Conservation (phyloP, 2,888 invertebrate genomes). For the Scotopteryx bipunctaria region DNA sequence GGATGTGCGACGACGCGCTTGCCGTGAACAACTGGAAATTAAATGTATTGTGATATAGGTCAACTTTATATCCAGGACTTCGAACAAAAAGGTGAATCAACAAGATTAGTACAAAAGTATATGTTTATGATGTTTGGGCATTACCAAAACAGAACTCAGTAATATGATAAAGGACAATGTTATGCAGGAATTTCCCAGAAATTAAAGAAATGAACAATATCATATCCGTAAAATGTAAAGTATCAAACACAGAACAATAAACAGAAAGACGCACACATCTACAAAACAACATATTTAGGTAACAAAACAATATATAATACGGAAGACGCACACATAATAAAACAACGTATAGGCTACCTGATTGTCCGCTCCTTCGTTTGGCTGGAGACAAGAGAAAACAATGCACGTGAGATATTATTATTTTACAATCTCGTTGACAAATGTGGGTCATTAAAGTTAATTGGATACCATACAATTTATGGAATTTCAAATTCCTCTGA, state of each 20-base stretch:
- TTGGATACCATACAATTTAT: conserved; percentile 14
- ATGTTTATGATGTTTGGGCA: not conserved
- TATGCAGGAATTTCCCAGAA: conserved; percentile 2
- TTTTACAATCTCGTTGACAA: conserved; percentile 35
- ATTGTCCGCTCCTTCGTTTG: conserved; percentile 78
- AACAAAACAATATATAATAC: conserved; percentile 13
- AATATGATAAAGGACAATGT: not conserved
- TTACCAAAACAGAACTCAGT: not conserved
- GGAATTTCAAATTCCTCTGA: conserved; percentile 1
- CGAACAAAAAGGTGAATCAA: not conserved
- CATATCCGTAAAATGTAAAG: not conserved
- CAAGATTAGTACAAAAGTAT: not conserved
- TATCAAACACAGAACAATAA: conserved; percentile 13
- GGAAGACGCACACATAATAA: conserved; percentile 15
- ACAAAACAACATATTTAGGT: conserved; percentile 18
- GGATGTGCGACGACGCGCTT: conserved; percentile 68
- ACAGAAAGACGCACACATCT: conserved; percentile 22
- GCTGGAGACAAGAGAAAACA: conserved; percentile 76
- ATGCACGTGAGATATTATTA: conserved; percentile 46
- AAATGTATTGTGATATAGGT: not conserved
- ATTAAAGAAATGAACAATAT: not conserved
- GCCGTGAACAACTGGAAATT: conserved; percentile 67
- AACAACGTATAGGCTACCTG: conserved; percentile 60
- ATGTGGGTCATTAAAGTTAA: conserved; percentile 24
- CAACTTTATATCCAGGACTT: too few relatives aligned